Conservation (phyloP, 30 jellyfish, hydroid and myxozoan species). For the Turritopsis dohrnii region DNA sequence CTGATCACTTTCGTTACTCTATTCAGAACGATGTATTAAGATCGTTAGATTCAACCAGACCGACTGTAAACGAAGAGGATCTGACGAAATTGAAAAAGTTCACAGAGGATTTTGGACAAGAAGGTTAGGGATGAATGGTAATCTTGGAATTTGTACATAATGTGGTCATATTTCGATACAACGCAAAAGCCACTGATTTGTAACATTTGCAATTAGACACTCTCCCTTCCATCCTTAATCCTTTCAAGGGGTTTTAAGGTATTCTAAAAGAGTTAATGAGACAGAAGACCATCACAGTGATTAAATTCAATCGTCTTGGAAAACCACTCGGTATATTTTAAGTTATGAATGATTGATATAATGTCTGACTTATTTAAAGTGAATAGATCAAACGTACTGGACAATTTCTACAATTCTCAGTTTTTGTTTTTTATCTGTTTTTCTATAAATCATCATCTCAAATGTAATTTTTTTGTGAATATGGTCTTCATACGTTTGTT, state of each 20-base stretch:
- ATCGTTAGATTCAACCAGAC: constrained; percentile 74
- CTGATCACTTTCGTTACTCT: not conserved
- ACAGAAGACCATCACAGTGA: too few relatives aligned
- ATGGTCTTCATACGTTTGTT: not conserved
- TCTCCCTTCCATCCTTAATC: too few relatives aligned
- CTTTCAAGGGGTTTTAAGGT: too few relatives aligned
- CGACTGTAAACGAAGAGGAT: constrained; percentile 94
- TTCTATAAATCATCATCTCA: too few relatives aligned
- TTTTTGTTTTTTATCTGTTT: too few relatives aligned
- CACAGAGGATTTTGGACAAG: constrained; percentile 94
- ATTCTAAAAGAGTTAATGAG: too few relatives aligned
- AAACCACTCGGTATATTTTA: too few relatives aligned
- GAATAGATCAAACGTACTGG: too few relatives aligned
- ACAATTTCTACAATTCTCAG: too few relatives aligned
- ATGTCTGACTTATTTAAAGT: too few relatives aligned
- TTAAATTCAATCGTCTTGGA: too few relatives aligned
- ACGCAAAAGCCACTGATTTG: not conserved
- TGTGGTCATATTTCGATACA: not conserved
- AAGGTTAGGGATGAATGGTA: constrained; percentile 41
- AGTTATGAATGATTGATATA: too few relatives aligned
- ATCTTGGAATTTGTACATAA: not conserved
- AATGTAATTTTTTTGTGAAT: not conserved
- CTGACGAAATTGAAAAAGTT: constrained; percentile 66
- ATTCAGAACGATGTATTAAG: constrained; percentile 66
- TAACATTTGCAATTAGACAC: not conserved